Evolutionary conservation across 1,140 invertebrate species (phyloP).

Genomic region (Drosophila burlai): DNA sequence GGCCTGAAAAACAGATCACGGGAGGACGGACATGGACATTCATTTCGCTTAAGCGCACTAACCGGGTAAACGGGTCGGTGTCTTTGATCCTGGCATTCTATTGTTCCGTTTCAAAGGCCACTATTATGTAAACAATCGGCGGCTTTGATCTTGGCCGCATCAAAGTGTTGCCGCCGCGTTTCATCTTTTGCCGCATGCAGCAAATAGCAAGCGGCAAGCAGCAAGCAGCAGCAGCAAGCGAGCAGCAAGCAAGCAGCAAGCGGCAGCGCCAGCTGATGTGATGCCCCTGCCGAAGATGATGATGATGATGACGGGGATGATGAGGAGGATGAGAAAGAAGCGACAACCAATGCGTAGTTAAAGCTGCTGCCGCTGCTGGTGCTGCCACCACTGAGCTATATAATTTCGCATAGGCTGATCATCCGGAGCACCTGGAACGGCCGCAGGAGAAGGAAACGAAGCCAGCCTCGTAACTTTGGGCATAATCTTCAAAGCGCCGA

Average conservation of each 20-base stretch:
- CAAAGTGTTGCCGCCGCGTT: conserved; percentile 83
- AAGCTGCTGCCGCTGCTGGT: conserved; percentile 41
- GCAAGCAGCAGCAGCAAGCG: conserved; percentile 16
- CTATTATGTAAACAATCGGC: conserved; percentile 86
- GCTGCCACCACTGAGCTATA: conserved; percentile 62
- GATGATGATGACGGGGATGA: conserved; percentile 17
- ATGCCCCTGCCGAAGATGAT: conserved; percentile 35
- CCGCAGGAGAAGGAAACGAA: conserved; percentile 21
- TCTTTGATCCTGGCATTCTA: conserved; percentile 85
- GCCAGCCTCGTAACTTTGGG: conserved; percentile 74
- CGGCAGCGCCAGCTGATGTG: conserved; percentile 55
- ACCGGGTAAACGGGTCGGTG: conserved; percentile 67
- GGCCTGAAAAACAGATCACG: conserved; percentile 47
- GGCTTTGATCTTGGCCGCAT: conserved; percentile 85
- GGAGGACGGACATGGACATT: conserved; percentile 72
- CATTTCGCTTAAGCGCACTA: conserved; percentile 81
- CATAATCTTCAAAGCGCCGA: conserved; percentile 81
- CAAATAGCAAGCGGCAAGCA: conserved; percentile 54
- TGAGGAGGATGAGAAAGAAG: conserved; percentile 52
- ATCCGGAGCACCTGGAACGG: conserved; percentile 51
- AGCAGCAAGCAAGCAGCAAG: conserved; percentile 27
- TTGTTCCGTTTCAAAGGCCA: conserved; percentile 86
- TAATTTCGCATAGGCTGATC: conserved; percentile 78
- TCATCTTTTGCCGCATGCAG: conserved; percentile 81
- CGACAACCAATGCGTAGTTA: conserved; percentile 68